Percentiles rank a stretch among this genome's conserved stretches.
phyloP scores from a whole-genome alignment of 2,888 invertebrate species.

The Ceramica pisi region DNA sequence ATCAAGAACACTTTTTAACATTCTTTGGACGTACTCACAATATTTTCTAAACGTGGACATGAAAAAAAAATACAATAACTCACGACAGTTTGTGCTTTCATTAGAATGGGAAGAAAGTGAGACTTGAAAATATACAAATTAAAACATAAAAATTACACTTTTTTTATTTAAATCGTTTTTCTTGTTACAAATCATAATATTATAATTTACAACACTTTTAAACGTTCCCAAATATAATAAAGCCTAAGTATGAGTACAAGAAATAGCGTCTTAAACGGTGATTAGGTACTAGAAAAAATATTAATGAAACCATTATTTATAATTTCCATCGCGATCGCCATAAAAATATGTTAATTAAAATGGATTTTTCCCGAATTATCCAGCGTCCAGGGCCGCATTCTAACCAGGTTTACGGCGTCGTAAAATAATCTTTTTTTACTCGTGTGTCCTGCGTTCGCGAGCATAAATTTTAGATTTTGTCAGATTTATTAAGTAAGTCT shows the following conservation, averaged over 20 bases:
- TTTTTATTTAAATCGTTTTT: conserved; percentile 15
- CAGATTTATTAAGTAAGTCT: conserved; percentile 88
- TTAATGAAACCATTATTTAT: conserved; percentile 71
- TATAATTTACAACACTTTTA: conserved; percentile 30
- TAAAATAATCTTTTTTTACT: conserved; percentile 77
- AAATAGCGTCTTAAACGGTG: conserved; percentile 47
- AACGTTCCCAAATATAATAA: conserved; percentile 37
- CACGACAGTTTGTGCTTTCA: conserved; percentile 73
- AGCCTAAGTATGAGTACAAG: conserved; percentile 20
- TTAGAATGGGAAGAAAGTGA: conserved; percentile 54
- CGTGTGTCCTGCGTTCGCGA: conserved; percentile 77
- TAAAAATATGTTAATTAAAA: conserved; percentile 84
- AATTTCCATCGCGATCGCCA: conserved; percentile 72
- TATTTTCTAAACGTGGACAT: conserved; percentile 76
- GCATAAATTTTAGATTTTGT: conserved; percentile 87
- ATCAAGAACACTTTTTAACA: conserved; percentile 89
- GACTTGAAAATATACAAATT: conserved; percentile 43
- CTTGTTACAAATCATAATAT: conserved; percentile 32
- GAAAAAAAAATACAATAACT: conserved; percentile 69
- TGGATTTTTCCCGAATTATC: conserved; percentile 83
- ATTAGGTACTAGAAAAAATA: conserved; percentile 56
- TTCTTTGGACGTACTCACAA: conserved; percentile 81
- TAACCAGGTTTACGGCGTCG: conserved; percentile 81
- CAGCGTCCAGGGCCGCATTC: conserved; percentile 75
- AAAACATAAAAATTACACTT: conserved; percentile 38